phyloP scores from a whole-genome alignment of 2,113 vertebrate genomes.

The Prionailurus viverrinus region DNA sequence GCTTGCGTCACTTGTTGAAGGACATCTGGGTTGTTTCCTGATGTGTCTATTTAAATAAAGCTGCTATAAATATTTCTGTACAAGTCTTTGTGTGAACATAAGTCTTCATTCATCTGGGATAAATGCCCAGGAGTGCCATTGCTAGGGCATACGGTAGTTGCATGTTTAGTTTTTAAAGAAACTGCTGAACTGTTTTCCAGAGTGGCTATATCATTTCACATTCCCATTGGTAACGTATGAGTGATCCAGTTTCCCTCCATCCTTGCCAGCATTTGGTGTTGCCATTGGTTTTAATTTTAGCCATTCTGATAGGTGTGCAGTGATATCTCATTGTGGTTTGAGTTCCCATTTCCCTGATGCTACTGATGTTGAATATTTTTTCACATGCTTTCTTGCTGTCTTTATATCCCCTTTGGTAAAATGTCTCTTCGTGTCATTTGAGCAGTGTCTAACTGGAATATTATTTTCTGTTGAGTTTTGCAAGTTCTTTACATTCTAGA shows the following conservation, averaged over 20 bases:
- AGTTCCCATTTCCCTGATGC: not conserved
- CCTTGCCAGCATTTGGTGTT: not conserved
- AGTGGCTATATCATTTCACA: not conserved
- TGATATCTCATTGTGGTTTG: not conserved
- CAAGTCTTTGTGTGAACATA: not conserved
- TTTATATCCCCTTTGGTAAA: not conserved
- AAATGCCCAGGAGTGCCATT: not conserved
- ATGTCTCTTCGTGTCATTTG: not conserved
- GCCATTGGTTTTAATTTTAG: not conserved
- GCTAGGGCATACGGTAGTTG: not conserved
- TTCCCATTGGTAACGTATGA: not conserved
- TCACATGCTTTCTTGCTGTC: not conserved
- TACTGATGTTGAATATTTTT: not conserved
- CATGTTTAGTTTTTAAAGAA: not conserved
- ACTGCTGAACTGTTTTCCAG: not conserved
- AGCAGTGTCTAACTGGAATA: not conserved
- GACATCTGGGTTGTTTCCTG: not conserved
- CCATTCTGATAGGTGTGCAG: not conserved
- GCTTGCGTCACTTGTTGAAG: not conserved
- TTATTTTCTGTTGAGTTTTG: constrained; percentile 20
- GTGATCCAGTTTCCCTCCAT: not conserved
- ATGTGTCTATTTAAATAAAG: constrained; percentile 16
- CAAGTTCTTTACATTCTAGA: constrained; percentile 38
- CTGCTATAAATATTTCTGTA: not conserved
- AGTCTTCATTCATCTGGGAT: constrained; percentile 39